Percentiles rank a stretch among this genome's conserved stretches.
These are phyloP conservation scores for Python bivittatus DNA, from an alignment of 2,113 vertebrate genomes.

Conservation along the genomic window DNA sequence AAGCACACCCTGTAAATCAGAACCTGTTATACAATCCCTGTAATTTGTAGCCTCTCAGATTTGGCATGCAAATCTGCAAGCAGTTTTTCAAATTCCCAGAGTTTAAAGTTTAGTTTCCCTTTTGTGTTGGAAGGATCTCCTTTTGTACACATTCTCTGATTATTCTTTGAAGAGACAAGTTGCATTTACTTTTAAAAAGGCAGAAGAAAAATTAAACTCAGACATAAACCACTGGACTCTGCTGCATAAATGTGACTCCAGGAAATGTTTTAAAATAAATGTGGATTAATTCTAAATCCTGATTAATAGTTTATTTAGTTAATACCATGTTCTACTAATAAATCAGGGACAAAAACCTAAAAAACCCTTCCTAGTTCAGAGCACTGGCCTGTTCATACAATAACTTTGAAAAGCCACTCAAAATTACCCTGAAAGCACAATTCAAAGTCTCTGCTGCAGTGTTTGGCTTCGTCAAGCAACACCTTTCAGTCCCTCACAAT, in stretches of 20 bases:
- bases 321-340: conserved; percentile 1
- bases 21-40: background rate
- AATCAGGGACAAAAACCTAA: background rate
- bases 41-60: conserved; percentile 6
- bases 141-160: background rate
- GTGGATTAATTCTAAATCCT: background rate
- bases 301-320: conserved; percentile 22
- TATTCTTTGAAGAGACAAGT: background rate
- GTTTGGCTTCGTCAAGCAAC: conserved; percentile 2
- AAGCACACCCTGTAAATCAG: background rate
- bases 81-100: conserved; percentile 18
- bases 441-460: background rate
- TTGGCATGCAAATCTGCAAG: conserved; percentile 4
- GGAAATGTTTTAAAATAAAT: background rate
- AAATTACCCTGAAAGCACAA: conserved; percentile 15
- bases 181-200: background rate
- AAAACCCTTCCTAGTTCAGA: conserved; percentile 1
- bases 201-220: background rate
- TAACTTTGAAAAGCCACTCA: conserved; percentile 22
- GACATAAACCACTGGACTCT: background rate
- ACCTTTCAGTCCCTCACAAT: background rate
- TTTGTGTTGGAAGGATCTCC: background rate
- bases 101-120: background rate
- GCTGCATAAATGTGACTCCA: conserved; percentile 9
- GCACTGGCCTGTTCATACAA: background rate